These are phyloP conservation scores for Trichomalopsis sarcophagae DNA, from an alignment of 1,140 invertebrate species.

Conservation along the genomic window DNA sequence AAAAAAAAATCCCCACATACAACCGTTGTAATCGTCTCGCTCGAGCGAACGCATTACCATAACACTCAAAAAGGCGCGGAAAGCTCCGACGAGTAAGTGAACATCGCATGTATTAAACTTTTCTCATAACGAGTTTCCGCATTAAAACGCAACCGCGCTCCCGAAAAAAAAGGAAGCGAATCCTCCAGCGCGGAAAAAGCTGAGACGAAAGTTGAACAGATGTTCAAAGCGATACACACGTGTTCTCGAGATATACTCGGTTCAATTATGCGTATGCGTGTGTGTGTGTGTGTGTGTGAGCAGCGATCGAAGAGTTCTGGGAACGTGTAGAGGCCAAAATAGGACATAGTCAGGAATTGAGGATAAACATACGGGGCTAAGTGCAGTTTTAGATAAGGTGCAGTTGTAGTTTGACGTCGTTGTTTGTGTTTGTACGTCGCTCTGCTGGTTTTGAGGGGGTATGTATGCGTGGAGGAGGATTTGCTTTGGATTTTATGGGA, in stretches of 20 bases:
- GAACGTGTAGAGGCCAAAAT: too few species aligned
- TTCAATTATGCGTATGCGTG: neutral
- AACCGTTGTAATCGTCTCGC: neutral
- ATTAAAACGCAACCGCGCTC: neutral
- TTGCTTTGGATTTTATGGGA: too few species aligned
- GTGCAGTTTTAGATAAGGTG: too few species aligned
- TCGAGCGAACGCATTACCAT: neutral
- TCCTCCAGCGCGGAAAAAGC: neutral
- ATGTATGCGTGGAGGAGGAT: too few species aligned
- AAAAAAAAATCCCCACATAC: neutral
- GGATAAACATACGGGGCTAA: too few species aligned
- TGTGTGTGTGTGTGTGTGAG: too few species aligned
- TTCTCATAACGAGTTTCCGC: conserved; percentile 16
- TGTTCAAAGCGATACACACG: neutral
- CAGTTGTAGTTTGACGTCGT: too few species aligned
- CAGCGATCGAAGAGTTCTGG: neutral
- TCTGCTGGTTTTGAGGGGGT: too few species aligned
- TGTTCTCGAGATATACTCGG: neutral
- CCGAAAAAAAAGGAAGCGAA: neutral
- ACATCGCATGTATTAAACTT: conserved; percentile 1
- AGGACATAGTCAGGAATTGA: too few species aligned
- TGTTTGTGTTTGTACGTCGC: too few species aligned
- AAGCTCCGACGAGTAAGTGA: neutral
- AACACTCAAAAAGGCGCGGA: neutral
- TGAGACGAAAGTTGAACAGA: conserved; percentile 14